These are phyloP conservation scores for Columba livia DNA, from an alignment of 2,113 vertebrate species.

Conservation along the genomic window DNA sequence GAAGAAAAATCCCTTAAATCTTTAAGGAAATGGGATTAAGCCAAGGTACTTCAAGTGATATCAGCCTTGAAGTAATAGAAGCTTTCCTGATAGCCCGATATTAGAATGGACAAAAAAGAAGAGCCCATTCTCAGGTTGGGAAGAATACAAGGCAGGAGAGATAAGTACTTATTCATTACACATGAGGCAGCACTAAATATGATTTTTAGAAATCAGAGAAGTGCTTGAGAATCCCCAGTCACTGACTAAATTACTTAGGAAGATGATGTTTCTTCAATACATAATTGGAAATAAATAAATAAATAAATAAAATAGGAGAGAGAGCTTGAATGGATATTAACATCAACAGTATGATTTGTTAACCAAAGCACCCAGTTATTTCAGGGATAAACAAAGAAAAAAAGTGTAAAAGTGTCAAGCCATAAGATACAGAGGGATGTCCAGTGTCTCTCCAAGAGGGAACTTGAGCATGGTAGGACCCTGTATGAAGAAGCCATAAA, in stretches of 20 bases:
- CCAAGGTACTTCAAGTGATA: conserved; percentile 36
- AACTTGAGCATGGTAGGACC: not conserved
- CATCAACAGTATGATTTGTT: not conserved
- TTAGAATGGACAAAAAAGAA: conserved; percentile 49
- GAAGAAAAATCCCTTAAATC: conserved; percentile 31
- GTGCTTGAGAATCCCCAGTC: not conserved
- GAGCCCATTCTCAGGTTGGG: not conserved
- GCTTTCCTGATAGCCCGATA: conserved; percentile 56
- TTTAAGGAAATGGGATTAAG: conserved; percentile 57
- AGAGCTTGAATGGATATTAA: not conserved
- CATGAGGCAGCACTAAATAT: not conserved
- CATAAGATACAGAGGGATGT: not conserved
- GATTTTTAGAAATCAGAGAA: conserved; percentile 50
- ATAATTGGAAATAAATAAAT: not conserved
- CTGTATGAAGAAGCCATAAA: not conserved
- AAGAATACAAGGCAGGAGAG: conserved; percentile 12
- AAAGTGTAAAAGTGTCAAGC: not conserved
- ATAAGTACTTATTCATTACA: conserved; percentile 15
- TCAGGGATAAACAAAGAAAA: not conserved
- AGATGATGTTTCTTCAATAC: not conserved
- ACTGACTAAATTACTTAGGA: conserved; percentile 7
- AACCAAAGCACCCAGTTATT: not conserved
- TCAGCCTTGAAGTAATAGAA: conserved; percentile 10
- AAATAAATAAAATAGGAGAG: not conserved
- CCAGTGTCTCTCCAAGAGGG: not conserved